These are phyloP conservation scores for Caretta caretta DNA, from an alignment of 2,113 vertebrate genomes.

Conservation along the genomic window DNA sequence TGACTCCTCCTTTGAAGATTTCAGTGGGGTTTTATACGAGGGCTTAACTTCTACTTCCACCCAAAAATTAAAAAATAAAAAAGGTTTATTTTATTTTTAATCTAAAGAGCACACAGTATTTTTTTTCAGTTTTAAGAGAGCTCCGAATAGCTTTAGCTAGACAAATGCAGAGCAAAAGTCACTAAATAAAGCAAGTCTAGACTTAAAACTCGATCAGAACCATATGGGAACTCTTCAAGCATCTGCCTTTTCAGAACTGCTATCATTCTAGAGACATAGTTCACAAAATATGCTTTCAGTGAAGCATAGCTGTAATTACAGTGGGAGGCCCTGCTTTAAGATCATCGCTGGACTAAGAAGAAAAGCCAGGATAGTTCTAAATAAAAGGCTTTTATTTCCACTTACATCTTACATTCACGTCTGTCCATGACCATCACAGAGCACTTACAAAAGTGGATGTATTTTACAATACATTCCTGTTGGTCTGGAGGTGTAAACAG, in stretches of 20 bases:
- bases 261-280: conserved; percentile 55
- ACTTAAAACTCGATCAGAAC: conserved; percentile 80
- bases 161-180: conserved; percentile 71
- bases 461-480: neutral
- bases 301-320: conserved; percentile 52
- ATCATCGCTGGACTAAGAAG: conserved; percentile 11
- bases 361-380: conserved; percentile 12
- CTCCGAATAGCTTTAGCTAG: conserved; percentile 70
- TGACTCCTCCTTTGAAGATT: conserved; percentile 57
- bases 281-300: conserved; percentile 65
- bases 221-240: conserved; percentile 74
- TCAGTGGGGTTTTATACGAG: conserved; percentile 50
- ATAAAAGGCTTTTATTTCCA: conserved; percentile 44
- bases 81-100: conserved; percentile 73
- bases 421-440: conserved; percentile 36
- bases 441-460: neutral
- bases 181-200: conserved; percentile 82
- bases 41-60: conserved; percentile 17
- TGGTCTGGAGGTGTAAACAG: conserved; percentile 42
- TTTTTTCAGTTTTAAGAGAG: conserved; percentile 67
- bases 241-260: conserved; percentile 67
- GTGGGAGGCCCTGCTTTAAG: neutral
- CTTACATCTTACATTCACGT: conserved; percentile 6
- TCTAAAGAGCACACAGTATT: conserved; percentile 41
- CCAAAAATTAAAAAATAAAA: conserved; percentile 54